These are phyloP conservation scores for Leucoraja erinaceus DNA, from an alignment of 2,113 vertebrate species.

Conservation along the genomic window DNA sequence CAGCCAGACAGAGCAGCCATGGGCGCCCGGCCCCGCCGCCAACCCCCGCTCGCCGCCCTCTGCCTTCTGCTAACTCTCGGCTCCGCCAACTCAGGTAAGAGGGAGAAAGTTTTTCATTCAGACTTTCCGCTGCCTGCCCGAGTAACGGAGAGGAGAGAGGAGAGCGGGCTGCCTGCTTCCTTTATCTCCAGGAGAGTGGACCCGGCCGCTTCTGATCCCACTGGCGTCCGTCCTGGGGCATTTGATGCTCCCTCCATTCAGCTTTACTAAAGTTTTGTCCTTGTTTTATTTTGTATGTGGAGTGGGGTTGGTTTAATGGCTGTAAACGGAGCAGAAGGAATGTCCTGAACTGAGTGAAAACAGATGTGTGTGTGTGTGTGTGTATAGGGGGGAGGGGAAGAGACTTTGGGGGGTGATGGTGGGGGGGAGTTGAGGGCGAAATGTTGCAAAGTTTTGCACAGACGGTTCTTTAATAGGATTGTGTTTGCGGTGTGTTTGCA, in stretches of 20 bases:
- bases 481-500: too few species aligned
- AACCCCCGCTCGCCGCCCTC: not conserved
- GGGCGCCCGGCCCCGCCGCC: slow-evolving; percentile 11
- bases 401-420: too few species aligned
- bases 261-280: not conserved
- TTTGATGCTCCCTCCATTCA: not conserved
- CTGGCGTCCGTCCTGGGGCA: too few species aligned
- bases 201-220: too few species aligned
- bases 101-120: not conserved
- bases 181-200: too few species aligned
- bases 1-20: slow-evolving; percentile 9
- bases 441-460: too few species aligned
- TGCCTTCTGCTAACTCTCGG: not conserved
- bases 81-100: not conserved
- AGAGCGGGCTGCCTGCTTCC: too few species aligned
- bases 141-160: not conserved
- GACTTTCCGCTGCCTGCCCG: not conserved
- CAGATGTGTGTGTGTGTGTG: slow-evolving; percentile 14
- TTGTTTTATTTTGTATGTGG: not conserved
- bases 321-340: not conserved
- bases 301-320: not conserved
- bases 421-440: too few species aligned
- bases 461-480: too few species aligned
- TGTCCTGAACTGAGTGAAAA: slow-evolving; percentile 27
- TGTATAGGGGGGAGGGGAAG: not conserved